A percentile compares a stretch with the other conserved stretches of the same genome.
Conservation (phyloP, 2,797 vertebrate species). For the Neosilurus hyrtlii region DNA sequence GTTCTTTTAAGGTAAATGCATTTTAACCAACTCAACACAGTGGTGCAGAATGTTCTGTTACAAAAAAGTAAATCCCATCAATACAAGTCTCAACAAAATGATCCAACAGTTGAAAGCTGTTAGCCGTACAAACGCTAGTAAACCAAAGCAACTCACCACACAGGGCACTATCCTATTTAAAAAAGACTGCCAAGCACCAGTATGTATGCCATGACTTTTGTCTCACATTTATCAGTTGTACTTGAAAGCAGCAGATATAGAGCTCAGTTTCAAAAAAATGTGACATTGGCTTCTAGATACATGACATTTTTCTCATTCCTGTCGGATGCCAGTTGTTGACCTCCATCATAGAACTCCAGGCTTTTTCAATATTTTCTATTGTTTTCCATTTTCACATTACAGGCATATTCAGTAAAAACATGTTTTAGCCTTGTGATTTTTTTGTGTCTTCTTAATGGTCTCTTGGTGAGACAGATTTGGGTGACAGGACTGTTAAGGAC, state of each 20-base stretch:
- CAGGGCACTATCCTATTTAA: neutral
- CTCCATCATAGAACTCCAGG: constrained; percentile 23
- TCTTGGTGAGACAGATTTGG: constrained; percentile 6
- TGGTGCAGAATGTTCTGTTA: constrained; percentile 36
- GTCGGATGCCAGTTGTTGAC: constrained; percentile 18
- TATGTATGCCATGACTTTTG: constrained; percentile 8
- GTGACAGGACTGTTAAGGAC: constrained; percentile 19
- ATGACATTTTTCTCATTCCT: constrained; percentile 38
- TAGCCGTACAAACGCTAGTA: constrained; percentile 8
- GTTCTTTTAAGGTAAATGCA: constrained; percentile 41
- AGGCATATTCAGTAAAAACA: neutral
- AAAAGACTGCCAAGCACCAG: neutral
- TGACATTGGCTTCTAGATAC: constrained; percentile 32
- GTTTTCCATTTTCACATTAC: constrained; percentile 17
- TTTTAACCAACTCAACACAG: neutral
- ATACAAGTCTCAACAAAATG: constrained; percentile 42
- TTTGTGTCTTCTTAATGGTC: constrained; percentile 12
- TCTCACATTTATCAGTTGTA: constrained; percentile 19
- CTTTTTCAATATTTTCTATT: constrained; percentile 17
- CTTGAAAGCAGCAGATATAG: constrained; percentile 28
- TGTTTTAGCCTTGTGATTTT: constrained; percentile 24
- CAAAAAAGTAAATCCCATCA: constrained; percentile 40
- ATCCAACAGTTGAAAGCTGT: neutral
- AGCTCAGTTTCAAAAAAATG: constrained; percentile 24
- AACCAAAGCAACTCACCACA: neutral